These are phyloP conservation scores for Drosophila atripex DNA, from an alignment of 2,888 invertebrate genomes.

Conservation along the genomic window DNA sequence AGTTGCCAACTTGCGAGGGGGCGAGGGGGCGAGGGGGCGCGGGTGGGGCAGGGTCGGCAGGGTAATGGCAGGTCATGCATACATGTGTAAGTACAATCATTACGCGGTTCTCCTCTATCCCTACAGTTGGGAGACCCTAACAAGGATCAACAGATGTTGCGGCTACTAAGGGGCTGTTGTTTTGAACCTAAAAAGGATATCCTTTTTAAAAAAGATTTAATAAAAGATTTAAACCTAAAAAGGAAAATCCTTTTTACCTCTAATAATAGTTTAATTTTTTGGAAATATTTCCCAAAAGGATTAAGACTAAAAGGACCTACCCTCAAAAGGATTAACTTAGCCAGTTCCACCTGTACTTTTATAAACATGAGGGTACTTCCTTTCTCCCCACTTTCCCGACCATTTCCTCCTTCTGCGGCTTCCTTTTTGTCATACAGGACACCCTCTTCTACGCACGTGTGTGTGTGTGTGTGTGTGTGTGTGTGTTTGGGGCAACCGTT, in stretches of 20 bases:
- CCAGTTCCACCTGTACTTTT: neutral
- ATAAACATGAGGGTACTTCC: constrained; percentile 14
- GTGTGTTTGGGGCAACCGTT: constrained; percentile 60
- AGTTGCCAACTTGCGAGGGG: constrained; percentile 62
- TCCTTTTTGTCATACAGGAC: constrained; percentile 37
- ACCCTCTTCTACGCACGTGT: constrained; percentile 26
- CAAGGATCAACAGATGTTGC: neutral
- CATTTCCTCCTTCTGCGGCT: constrained; percentile 15
- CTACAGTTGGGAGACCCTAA: constrained; percentile 33
- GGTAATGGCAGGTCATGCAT: constrained; percentile 60
- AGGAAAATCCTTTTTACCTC: no score
- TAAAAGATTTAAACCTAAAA: no score
- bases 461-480: constrained; percentile 13
- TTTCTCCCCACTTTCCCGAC: constrained; percentile 6
- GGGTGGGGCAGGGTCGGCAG: constrained; percentile 1
- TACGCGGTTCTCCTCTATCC: constrained; percentile 58
- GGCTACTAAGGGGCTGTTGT: no score
- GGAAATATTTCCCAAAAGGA: no score
- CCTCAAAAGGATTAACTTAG: neutral
- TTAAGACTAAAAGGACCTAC: neutral
- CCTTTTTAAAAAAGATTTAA: no score
- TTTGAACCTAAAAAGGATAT: no score
- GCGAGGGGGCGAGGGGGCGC: neutral
- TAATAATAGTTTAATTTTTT: no score
- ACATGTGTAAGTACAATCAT: constrained; percentile 76